Conservation (phyloP, 2,113 vertebrate genomes). For the Tyto alba region DNA sequence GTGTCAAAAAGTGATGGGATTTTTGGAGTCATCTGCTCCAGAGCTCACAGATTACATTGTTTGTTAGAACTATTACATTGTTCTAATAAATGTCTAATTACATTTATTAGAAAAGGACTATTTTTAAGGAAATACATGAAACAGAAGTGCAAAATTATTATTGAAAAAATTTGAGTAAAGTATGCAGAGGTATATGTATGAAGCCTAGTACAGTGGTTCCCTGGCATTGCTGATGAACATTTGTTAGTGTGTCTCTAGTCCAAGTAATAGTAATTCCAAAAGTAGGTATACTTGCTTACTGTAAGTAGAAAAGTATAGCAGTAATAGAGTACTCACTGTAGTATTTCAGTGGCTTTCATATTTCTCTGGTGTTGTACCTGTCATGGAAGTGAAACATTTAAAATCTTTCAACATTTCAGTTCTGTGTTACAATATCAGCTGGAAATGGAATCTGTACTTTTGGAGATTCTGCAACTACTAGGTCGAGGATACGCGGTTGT, state of each 20-base stretch:
- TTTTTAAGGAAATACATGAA: background rate
- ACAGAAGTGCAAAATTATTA: background rate
- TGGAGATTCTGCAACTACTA: background rate
- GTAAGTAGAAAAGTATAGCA: background rate
- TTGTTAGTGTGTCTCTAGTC: background rate
- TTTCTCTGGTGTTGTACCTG: background rate
- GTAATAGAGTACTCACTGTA: background rate
- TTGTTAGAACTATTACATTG: too few relatives aligned
- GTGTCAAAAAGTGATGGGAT: background rate
- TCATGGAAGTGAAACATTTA: background rate
- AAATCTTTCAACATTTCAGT: slow-evolving; percentile 70
- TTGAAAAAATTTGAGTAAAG: background rate
- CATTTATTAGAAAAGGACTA: background rate
- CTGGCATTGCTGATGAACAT: background rate
- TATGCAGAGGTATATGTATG: background rate
- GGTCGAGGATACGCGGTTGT: background rate
- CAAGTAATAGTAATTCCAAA: background rate
- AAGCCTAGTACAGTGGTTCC: background rate
- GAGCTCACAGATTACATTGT: background rate
- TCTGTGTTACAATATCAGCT: slow-evolving; percentile 75
- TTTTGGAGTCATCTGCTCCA: background rate
- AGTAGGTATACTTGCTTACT: background rate
- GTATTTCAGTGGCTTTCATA: background rate
- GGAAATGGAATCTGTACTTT: slow-evolving; percentile 79
- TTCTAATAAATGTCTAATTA: too few relatives aligned